Evolutionary conservation across 2,888 invertebrate species (phyloP).

Genomic region (Diarsia rubi): DNA sequence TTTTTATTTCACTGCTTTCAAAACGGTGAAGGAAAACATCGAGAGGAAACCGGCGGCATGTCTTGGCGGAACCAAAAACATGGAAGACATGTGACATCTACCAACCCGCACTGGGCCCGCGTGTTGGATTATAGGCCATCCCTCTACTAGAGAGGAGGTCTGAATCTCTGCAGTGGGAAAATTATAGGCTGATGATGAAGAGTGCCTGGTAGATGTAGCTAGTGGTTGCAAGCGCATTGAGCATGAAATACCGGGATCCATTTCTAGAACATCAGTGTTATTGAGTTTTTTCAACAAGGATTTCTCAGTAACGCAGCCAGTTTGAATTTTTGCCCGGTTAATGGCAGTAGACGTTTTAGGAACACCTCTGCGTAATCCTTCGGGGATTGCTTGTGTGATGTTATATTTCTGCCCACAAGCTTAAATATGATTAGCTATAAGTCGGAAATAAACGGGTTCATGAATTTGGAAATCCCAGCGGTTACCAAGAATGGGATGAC

Average conservation of each 20-base stretch:
- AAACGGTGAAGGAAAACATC: too few species aligned
- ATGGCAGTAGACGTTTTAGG: not conserved
- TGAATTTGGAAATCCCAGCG: not conserved
- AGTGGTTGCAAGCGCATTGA: not conserved
- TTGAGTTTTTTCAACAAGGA: not conserved
- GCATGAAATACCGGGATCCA: not conserved
- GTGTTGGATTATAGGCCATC: too few species aligned
- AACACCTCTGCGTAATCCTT: not conserved
- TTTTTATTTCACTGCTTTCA: too few species aligned
- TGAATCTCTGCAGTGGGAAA: too few species aligned
- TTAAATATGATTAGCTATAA: not conserved
- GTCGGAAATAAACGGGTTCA: not conserved
- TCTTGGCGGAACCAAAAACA: too few species aligned
- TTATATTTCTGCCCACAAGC: not conserved
- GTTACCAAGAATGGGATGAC: conserved; percentile 20
- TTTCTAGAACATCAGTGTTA: not conserved
- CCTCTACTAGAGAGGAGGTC: too few species aligned
- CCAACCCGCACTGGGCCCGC: too few species aligned
- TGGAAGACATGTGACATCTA: too few species aligned
- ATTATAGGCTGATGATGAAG: not conserved
- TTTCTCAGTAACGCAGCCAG: not conserved
- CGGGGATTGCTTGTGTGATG: not conserved
- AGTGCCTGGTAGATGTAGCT: not conserved
- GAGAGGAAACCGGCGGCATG: too few species aligned
- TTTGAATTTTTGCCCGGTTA: not conserved